Conservation (phyloP, 2,113 vertebrate species). For the Hippolais icterina region DNA sequence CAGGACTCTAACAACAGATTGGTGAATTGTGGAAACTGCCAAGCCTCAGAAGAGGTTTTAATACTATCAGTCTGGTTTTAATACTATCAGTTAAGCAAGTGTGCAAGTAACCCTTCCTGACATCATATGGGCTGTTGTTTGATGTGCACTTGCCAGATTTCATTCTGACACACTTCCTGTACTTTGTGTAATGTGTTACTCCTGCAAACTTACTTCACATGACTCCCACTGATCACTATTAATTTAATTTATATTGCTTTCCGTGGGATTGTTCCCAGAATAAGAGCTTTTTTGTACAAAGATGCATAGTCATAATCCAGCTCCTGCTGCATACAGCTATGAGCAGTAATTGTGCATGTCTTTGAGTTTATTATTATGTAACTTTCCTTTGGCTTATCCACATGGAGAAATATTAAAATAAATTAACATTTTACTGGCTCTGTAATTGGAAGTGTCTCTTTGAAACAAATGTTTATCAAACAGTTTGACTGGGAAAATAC, state of each 20-base stretch:
- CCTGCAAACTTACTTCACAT: neutral
- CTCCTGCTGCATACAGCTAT: neutral
- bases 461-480: slow-evolving; percentile 82
- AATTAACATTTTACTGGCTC: slow-evolving; percentile 76
- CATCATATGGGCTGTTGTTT: neutral
- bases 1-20: neutral
- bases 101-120: neutral
- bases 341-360: neutral
- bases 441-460: slow-evolving; percentile 79
- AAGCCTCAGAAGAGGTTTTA: neutral
- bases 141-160: neutral
- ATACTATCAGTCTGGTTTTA: neutral
- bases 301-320: neutral
- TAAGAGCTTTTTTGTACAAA: neutral
- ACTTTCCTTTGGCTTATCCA: slow-evolving; percentile 38
- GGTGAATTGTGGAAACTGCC: neutral
- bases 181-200: neutral
- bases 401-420: slow-evolving; percentile 73
- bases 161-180: neutral
- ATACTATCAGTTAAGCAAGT: neutral
- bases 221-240: neutral
- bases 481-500: slow-evolving; percentile 79
- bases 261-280: neutral
- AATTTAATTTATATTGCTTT: neutral
- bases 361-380: slow-evolving; percentile 31